Evolutionary conservation across 2,888 invertebrate genomes (phyloP).

Genomic region (Trissonchulus latispiculum): DNA sequence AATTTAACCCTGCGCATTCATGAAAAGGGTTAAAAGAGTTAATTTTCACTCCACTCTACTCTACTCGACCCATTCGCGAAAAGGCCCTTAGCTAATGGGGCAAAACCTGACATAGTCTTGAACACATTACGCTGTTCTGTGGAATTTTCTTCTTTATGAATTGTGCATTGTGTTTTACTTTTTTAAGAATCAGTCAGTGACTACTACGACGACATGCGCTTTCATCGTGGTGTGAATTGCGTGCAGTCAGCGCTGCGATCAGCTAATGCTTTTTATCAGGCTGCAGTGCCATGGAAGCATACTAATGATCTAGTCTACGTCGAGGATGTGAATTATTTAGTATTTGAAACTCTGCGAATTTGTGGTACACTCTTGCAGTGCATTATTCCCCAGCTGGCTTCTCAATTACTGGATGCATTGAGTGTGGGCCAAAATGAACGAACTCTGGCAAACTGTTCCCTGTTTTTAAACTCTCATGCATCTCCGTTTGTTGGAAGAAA

Average conservation of each 20-base stretch:
- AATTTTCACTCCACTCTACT: too few species aligned
- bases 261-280: slow-evolving; percentile 2
- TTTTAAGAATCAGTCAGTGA: not conserved
- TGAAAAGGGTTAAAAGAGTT: too few species aligned
- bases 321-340: not conserved
- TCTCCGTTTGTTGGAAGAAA: not conserved
- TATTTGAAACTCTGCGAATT: not conserved
- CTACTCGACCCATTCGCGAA: too few species aligned
- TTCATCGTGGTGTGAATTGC: not conserved
- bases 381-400: not conserved
- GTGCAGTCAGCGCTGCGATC: not conserved
- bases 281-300: not conserved
- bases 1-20: too few species aligned
- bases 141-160: too few species aligned
- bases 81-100: too few species aligned
- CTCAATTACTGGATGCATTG: not conserved
- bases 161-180: not conserved
- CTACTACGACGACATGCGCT: not conserved
- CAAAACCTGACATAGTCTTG: not conserved
- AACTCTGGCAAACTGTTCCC: not conserved
- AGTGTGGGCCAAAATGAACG: not conserved
- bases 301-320: not conserved
- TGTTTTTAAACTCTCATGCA: not conserved
- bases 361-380: not conserved
- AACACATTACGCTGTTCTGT: not conserved